Conservation (phyloP, 2,888 invertebrate genomes). For the Quadroppia sp. region DNA sequence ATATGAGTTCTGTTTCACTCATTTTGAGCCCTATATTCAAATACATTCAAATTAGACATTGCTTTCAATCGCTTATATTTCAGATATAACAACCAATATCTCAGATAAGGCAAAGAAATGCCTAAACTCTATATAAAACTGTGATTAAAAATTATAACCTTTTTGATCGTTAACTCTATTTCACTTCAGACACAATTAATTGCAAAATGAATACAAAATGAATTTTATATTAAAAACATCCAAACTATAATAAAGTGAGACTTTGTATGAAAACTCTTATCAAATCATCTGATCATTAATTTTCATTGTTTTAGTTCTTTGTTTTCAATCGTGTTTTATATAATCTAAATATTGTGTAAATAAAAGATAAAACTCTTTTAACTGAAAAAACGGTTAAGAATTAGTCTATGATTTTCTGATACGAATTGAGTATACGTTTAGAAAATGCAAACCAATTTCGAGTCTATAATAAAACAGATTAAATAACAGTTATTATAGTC, state of each 20-base stretch:
- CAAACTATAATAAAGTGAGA: neutral
- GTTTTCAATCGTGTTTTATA: conserved; percentile 21
- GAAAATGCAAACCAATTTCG: too few species aligned
- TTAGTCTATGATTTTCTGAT: too few species aligned
- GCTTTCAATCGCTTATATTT: neutral
- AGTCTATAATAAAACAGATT: too few species aligned
- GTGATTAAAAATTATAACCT: neutral
- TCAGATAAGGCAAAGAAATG: neutral
- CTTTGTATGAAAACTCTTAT: neutral
- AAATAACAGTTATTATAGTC: too few species aligned
- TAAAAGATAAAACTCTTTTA: conserved; percentile 4
- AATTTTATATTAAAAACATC: neutral
- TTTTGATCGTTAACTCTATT: neutral
- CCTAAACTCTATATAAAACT: neutral
- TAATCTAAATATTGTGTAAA: conserved; percentile 33
- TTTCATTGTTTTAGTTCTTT: neutral
- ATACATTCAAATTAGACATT: neutral
- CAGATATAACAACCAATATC: neutral
- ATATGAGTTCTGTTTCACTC: conserved; percentile 6
- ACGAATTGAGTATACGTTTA: too few species aligned
- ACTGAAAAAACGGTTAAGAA: too few species aligned
- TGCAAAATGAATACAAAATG: neutral
- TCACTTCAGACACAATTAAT: neutral
- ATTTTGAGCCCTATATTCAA: conserved; percentile 24
- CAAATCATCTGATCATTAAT: conserved; percentile 18